phyloP scores from a whole-genome alignment of 2,113 vertebrate species.

The Oreotrochilus melanogaster region DNA sequence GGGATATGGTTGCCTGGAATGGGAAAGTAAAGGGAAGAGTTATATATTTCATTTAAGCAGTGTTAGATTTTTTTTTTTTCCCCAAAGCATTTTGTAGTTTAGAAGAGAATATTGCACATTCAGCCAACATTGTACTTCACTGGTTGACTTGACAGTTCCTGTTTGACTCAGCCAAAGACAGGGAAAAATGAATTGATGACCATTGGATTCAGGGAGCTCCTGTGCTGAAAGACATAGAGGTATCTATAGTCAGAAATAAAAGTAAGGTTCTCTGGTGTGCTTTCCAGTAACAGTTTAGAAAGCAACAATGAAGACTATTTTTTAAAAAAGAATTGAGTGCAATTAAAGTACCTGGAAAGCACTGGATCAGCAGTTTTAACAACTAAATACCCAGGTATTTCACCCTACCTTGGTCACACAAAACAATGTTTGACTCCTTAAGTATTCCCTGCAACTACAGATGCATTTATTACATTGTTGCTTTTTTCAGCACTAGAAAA shows the following conservation, averaged over 20 bases:
- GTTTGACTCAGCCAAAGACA: background rate
- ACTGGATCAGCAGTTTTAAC: background rate
- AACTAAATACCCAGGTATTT: background rate
- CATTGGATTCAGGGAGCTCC: background rate
- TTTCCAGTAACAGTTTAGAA: background rate
- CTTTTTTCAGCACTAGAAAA: background rate
- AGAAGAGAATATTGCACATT: background rate
- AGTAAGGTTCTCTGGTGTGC: background rate
- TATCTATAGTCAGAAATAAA: background rate
- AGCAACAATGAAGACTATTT: background rate
- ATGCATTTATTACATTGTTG: background rate
- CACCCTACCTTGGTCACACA: background rate
- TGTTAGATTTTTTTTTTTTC: background rate
- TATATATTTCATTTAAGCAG: background rate
- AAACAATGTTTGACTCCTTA: background rate
- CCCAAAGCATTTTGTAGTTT: background rate
- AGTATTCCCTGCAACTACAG: background rate
- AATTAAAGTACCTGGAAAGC: background rate
- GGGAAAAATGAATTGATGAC: background rate
- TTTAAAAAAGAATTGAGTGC: background rate
- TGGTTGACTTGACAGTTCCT: background rate
- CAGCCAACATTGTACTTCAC: background rate
- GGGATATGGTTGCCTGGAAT: fast-evolving
- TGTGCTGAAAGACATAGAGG: background rate
- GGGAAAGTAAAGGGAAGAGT: background rate